These are phyloP conservation scores for Apaloderma vittatum DNA, from an alignment of 2,113 vertebrate species.

Conservation along the genomic window DNA sequence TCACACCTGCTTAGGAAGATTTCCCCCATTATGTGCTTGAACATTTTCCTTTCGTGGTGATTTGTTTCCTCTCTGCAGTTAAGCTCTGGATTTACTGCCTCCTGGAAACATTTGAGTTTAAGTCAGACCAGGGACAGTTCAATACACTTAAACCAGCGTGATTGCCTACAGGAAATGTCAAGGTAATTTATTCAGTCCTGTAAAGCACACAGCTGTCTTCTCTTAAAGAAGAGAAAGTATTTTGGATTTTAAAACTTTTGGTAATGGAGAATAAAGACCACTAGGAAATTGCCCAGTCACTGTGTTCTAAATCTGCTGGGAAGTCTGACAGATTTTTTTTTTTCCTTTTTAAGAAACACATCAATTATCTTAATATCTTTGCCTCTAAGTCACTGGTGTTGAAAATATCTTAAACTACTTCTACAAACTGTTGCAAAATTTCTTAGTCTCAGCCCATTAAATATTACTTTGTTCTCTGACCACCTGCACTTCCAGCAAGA, in stretches of 20 bases:
- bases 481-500: background rate
- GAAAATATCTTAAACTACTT: background rate
- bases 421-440: background rate
- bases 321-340: background rate
- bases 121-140: background rate
- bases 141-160: background rate
- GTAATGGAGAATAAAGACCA: background rate
- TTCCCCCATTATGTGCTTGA: background rate
- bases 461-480: background rate
- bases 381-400: background rate
- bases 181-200: background rate
- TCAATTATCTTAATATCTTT: background rate
- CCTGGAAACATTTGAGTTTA: background rate
- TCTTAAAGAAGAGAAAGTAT: background rate
- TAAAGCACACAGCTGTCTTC: background rate
- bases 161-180: background rate
- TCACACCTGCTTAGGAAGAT: background rate
- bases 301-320: background rate
- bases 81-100: background rate
- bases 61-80: background rate
- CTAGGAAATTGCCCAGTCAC: background rate
- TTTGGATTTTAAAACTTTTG: background rate
- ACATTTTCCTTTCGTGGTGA: background rate
- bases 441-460: background rate
- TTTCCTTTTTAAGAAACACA: background rate